These are phyloP conservation scores for Panzeria rudis DNA, from an alignment of 2,888 invertebrate genomes.

Conservation along the genomic window DNA sequence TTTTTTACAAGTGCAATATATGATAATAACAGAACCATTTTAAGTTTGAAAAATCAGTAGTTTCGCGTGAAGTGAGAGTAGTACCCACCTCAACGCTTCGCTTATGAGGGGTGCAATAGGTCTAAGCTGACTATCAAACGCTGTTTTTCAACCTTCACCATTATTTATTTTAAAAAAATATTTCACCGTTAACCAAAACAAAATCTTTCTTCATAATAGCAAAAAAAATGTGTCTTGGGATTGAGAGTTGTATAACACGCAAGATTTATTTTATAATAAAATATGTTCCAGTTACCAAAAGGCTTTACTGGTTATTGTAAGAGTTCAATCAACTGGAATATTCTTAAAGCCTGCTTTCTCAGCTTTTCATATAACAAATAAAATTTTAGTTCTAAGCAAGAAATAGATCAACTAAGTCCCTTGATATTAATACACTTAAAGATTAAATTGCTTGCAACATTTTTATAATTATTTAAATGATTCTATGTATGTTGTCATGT, in stretches of 20 bases:
- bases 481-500: neutral
- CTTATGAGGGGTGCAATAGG: no score
- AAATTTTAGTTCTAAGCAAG: neutral
- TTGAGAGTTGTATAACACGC: neutral
- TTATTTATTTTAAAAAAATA: neutral
- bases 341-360: neutral
- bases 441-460: neutral
- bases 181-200: neutral
- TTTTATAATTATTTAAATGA: conserved; percentile 30
- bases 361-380: neutral
- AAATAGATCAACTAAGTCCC: neutral
- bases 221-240: no score
- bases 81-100: no score
- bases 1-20: no score
- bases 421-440: neutral
- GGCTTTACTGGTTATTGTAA: neutral
- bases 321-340: neutral
- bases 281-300: no score
- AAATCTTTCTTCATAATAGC: neutral
- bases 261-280: no score
- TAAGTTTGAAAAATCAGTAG: no score
- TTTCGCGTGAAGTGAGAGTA: no score
- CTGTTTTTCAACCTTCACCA: neutral
- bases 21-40: no score
- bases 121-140: no score